These are phyloP conservation scores for Poliocrania exsul DNA, from an alignment of 2,797 vertebrate species.

Conservation along the genomic window DNA sequence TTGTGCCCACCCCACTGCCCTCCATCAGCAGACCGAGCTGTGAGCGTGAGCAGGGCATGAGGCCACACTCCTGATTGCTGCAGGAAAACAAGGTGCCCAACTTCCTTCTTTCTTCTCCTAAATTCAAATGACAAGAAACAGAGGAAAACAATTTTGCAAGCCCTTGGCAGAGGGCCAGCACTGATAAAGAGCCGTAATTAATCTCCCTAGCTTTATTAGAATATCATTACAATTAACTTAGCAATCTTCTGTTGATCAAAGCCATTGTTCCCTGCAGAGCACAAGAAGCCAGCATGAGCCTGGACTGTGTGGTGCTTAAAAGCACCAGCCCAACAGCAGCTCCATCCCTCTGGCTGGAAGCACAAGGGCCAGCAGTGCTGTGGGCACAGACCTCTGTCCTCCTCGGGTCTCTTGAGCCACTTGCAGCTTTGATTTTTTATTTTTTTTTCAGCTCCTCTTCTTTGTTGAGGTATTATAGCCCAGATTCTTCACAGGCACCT, in stretches of 20 bases:
- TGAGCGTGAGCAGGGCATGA: background rate
- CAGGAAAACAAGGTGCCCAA: conserved; percentile 30
- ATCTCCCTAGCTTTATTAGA: conserved; percentile 74
- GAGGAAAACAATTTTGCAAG: conserved; percentile 68
- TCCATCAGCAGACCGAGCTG: background rate
- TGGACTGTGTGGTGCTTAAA: background rate
- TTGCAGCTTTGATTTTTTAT: background rate
- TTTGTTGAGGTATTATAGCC: background rate
- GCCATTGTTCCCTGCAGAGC: conserved; percentile 61
- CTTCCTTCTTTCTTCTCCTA: conserved; percentile 64
- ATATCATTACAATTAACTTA: conserved; percentile 72
- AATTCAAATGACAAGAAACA: conserved; percentile 71
- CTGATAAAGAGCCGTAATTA: conserved; percentile 70
- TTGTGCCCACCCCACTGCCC: background rate
- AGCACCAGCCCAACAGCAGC: background rate
- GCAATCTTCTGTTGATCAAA: conserved; percentile 72
- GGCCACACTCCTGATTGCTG: conserved; percentile 1
- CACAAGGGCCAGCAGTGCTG: background rate
- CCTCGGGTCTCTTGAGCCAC: background rate
- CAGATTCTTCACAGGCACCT: background rate
- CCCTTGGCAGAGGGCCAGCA: conserved; percentile 60
- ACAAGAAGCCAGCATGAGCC: background rate
- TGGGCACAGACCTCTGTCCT: background rate
- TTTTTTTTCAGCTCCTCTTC: background rate
- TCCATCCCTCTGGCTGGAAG: background rate